Percentiles rank a stretch among this genome's conserved stretches.
phyloP scores from a whole-genome alignment of 92 coral and sea anemone genomes.

The Virgularia gustaviana region DNA sequence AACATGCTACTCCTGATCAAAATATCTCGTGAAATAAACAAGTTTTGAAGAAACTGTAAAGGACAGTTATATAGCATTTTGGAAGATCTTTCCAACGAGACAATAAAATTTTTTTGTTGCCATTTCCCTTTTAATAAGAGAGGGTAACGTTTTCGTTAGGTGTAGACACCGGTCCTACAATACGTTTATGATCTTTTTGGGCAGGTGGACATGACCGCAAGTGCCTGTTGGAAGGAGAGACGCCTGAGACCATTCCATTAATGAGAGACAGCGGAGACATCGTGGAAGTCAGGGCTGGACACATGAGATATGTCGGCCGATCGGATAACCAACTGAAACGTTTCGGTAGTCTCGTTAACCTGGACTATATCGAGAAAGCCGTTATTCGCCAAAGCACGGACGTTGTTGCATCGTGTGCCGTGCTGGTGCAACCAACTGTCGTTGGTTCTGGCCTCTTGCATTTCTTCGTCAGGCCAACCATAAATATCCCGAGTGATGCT shows the following conservation, averaged over 20 bases:
- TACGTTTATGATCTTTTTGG: neutral
- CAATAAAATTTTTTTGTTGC: no score
- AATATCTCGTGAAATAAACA: no score
- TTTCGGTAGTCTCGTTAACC: slow-evolving; percentile 62
- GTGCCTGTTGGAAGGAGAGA: slow-evolving; percentile 75
- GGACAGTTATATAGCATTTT: no score
- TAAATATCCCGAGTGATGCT: neutral
- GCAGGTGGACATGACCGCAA: slow-evolving; percentile 76
- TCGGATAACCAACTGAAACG: slow-evolving; percentile 77
- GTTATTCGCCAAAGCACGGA: slow-evolving; percentile 44
- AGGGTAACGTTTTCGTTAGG: no score
- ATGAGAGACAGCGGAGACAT: slow-evolving; percentile 84
- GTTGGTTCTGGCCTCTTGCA: slow-evolving; percentile 30
- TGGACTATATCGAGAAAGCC: slow-evolving; percentile 66
- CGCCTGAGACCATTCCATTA: slow-evolving; percentile 31
- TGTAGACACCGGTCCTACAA: neutral
- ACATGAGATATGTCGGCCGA: slow-evolving; percentile 78
- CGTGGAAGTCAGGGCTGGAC: slow-evolving; percentile 56
- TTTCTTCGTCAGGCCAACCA: slow-evolving; percentile 52
- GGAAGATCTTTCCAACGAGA: no score
- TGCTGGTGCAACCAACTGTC: slow-evolving; percentile 13
- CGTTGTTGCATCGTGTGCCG: slow-evolving; percentile 47
- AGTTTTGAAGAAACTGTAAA: no score
- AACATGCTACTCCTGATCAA: no score
- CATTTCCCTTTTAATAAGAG: no score